A percentile compares a stretch with the other conserved stretches of the same genome.
Evolutionary conservation across 2,888 invertebrate genomes (phyloP).

Genomic region (Eilema sororculum): DNA sequence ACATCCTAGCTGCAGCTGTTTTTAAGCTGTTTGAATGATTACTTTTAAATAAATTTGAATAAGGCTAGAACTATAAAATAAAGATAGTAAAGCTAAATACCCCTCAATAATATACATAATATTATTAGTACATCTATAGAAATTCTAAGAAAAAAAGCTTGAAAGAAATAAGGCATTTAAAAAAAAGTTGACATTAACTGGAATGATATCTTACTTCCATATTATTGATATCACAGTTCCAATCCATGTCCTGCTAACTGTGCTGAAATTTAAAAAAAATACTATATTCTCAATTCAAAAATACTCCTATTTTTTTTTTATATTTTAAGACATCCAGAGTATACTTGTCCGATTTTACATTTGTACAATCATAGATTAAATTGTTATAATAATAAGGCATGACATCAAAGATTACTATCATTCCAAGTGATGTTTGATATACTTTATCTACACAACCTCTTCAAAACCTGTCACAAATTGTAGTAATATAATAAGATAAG

Average conservation of each 20-base stretch:
- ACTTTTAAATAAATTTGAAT: not conserved
- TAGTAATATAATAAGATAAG: not conserved
- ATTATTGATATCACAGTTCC: constrained; percentile 74
- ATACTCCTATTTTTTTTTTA: not conserved
- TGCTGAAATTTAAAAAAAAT: constrained; percentile 74
- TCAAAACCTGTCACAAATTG: not conserved
- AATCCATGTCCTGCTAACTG: constrained; percentile 79
- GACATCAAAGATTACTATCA: not conserved
- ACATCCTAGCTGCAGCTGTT: not conserved
- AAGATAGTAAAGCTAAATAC: too few relatives aligned
- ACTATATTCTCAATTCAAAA: constrained; percentile 36
- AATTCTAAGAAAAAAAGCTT: constrained; percentile 19
- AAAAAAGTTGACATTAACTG: constrained; percentile 51
- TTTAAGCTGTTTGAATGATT: not conserved
- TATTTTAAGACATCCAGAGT: not conserved
- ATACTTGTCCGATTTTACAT: too few relatives aligned
- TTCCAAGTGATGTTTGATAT: not conserved
- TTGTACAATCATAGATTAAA: not conserved
- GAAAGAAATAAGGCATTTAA: constrained; percentile 23
- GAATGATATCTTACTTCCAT: constrained; percentile 79
- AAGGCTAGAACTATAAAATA: not conserved
- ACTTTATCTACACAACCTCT: not conserved
- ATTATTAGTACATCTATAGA: not conserved
- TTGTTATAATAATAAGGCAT: not conserved
- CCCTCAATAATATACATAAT: too few relatives aligned